Evolutionary conservation across 2,113 vertebrate genomes (phyloP).

Genomic region (Sapayoa aenigma): DNA sequence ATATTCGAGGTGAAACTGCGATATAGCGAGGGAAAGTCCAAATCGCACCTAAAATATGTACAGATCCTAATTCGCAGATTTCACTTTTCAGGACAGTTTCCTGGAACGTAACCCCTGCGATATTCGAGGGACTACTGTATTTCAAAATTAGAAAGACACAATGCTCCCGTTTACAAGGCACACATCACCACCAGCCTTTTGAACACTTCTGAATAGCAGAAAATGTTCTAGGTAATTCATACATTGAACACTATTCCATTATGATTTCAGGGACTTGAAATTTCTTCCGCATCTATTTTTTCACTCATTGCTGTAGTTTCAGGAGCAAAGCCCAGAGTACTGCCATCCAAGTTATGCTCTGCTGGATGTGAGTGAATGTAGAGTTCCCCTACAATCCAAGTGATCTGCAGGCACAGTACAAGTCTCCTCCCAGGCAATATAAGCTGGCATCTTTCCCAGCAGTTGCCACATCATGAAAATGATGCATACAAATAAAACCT

Average conservation of each 20-base stretch:
- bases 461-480: conserved; percentile 76
- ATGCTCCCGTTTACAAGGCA: neutral
- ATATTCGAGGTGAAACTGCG: no score
- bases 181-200: neutral
- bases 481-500: conserved; percentile 67
- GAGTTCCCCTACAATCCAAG: conserved; percentile 42
- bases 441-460: conserved; percentile 75
- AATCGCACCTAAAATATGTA: no score
- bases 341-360: neutral
- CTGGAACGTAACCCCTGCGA: no score
- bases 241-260: neutral
- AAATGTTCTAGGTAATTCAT: neutral
- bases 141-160: neutral
- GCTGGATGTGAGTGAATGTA: neutral
- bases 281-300: neutral
- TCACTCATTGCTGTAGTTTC: neutral
- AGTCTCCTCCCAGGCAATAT: conserved; percentile 55
- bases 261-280: neutral
- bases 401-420: conserved; percentile 73
- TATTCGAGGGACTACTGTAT: no score
- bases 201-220: neutral
- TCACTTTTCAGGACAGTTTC: no score
- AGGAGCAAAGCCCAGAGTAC: neutral
- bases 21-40: no score
- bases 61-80: no score